phyloP scores from a whole-genome alignment of 2,113 vertebrate species.

The Orientallactaga bullata region DNA sequence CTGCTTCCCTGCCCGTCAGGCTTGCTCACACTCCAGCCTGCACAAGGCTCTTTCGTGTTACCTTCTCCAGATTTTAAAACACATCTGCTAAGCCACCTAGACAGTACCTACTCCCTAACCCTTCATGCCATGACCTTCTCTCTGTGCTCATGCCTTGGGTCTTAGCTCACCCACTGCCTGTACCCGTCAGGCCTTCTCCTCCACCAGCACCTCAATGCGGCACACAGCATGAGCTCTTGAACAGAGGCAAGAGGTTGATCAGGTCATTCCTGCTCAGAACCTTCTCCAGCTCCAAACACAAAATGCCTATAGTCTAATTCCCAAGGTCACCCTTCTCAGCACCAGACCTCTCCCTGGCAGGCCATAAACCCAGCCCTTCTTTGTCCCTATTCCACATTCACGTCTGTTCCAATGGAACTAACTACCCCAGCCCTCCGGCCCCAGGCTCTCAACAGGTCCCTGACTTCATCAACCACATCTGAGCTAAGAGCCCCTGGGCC shows the following conservation, averaged over 20 bases:
- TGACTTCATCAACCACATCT: rapidly evolving
- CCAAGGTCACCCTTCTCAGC: too few relatives aligned
- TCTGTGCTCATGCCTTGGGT: too few relatives aligned
- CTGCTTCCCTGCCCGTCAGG: background rate
- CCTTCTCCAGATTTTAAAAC: background rate
- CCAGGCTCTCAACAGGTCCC: too few relatives aligned
- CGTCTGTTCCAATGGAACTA: background rate
- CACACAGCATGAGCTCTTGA: too few relatives aligned
- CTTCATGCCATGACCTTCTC: background rate
- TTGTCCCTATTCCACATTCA: rapidly evolving
- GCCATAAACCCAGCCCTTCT: background rate
- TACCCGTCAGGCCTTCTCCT: too few relatives aligned
- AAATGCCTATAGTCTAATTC: background rate
- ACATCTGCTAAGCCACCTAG: background rate
- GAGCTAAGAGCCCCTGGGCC: background rate
- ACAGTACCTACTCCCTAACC: background rate
- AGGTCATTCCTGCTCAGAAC: background rate
- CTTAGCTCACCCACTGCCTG: background rate
- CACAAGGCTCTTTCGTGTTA: background rate
- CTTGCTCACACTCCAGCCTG: too few relatives aligned
- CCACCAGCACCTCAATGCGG: too few relatives aligned
- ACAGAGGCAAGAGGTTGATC: background rate
- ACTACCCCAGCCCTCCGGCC: too few relatives aligned
- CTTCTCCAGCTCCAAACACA: background rate
- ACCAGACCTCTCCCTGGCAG: background rate